These are phyloP conservation scores for Chorisops tibialis DNA, from an alignment of 2,888 invertebrate species.

Conservation along the genomic window DNA sequence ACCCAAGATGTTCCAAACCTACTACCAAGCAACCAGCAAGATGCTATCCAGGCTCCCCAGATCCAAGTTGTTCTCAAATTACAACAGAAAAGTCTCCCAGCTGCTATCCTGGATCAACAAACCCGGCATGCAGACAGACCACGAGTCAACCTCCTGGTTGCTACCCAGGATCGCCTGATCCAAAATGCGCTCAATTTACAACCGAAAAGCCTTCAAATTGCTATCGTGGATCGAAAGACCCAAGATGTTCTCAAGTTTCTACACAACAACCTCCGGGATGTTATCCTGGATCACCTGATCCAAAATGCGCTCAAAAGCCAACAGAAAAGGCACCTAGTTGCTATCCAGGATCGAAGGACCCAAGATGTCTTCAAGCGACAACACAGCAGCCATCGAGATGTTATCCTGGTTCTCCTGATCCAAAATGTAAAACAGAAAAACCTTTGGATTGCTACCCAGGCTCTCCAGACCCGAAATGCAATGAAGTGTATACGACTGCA, in stretches of 20 bases:
- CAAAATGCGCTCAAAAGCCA: slow-evolving; percentile 37
- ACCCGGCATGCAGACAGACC: slow-evolving; percentile 35
- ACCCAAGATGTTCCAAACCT: slow-evolving; percentile 46
- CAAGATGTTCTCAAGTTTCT: slow-evolving; percentile 38
- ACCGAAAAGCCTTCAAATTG: slow-evolving; percentile 40
- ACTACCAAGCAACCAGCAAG: neutral
- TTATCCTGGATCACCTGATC: no score
- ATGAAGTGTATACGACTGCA: slow-evolving; percentile 35
- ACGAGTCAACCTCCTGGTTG: slow-evolving; percentile 31
- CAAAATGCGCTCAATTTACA: slow-evolving; percentile 44
- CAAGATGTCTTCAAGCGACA: slow-evolving; percentile 45
- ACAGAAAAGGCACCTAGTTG: slow-evolving; percentile 37
- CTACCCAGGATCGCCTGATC: slow-evolving; percentile 44
- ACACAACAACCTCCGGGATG: slow-evolving; percentile 26
- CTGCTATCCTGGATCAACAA: slow-evolving; percentile 37
- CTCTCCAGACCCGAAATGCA: slow-evolving; percentile 43
- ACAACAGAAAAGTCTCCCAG: slow-evolving; percentile 43
- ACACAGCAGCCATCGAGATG: slow-evolving; percentile 36
- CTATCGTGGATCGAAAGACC: slow-evolving; percentile 49
- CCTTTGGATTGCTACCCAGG: slow-evolving; percentile 50
- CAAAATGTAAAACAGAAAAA: slow-evolving; percentile 34
- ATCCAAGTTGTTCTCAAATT: slow-evolving; percentile 47
- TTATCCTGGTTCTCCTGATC: slow-evolving; percentile 37
- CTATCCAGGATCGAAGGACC: slow-evolving; percentile 44
- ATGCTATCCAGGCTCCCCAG: slow-evolving; percentile 44